A percentile compares a stretch with the other conserved stretches of the same genome.
phyloP scores from a whole-genome alignment of 2,797 vertebrate genomes.

The Trachurus trachurus region DNA sequence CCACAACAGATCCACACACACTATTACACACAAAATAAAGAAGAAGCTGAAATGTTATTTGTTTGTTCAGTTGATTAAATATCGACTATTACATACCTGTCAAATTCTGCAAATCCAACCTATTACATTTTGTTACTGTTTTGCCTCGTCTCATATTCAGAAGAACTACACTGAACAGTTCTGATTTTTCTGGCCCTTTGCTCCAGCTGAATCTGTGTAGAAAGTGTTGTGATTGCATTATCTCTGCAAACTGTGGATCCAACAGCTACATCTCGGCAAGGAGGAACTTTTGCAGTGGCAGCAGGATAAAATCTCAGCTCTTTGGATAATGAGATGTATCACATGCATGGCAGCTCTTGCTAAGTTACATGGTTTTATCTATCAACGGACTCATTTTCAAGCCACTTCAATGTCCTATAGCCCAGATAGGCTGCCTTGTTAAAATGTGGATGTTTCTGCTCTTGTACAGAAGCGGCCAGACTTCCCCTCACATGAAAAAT shows the following conservation, averaged over 20 bases:
- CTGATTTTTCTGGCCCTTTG: conserved; percentile 30
- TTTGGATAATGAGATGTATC: conserved; percentile 76
- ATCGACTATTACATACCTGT: not conserved
- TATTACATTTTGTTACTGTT: conserved; percentile 1
- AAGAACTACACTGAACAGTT: conserved; percentile 25
- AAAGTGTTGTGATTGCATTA: conserved; percentile 59
- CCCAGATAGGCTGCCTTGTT: conserved; percentile 50
- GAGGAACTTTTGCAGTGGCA: conserved; percentile 62
- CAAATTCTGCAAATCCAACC: not conserved
- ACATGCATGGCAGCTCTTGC: conserved; percentile 73
- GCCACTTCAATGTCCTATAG: conserved; percentile 57
- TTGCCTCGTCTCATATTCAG: conserved; percentile 27
- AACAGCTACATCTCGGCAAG: conserved; percentile 57
- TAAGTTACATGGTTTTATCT: conserved; percentile 73
- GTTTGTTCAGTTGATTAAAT: not conserved
- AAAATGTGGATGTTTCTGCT: conserved; percentile 46
- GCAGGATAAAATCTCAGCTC: conserved; percentile 74
- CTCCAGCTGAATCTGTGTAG: conserved; percentile 38
- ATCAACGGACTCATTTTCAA: conserved; percentile 70
- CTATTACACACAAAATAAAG: not conserved
- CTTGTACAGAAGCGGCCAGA: conserved; percentile 16
- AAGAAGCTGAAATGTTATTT: not conserved
- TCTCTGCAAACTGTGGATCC: conserved; percentile 58
- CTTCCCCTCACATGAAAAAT: conserved; percentile 35
- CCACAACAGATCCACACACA: not conserved